Base-by-base conservation (phyloP, 2,113 vertebrate genomes). In the Psephotus haematonotus region DNA sequence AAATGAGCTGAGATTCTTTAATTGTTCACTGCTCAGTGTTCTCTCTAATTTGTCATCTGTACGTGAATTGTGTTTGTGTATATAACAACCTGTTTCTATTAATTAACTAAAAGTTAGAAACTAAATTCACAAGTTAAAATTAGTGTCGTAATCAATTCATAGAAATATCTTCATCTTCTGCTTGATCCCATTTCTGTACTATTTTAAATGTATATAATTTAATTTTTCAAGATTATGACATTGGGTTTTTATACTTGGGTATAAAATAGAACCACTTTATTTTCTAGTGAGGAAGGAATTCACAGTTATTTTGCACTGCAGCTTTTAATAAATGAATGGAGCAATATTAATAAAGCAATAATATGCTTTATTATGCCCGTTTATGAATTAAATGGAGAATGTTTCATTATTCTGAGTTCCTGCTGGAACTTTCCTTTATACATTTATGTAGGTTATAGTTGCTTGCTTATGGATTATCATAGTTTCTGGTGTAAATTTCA, bases 131-230 rank as follows among this genome's bases (percentile, higher is more conserved):
- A 11, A 43, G 37, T 80, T 53, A 69, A 94, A 69, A 63, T 88
- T 17, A 39, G 12, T 78, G 62, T 71, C 33, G 14, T 86, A 55
- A n/a, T 39, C 64, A 47, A 25, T 33, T 93, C 39, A 18, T 16
- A 31, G 55, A 46, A 91, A 65, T 75, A 87, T 53, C 53, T 72
- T 88, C 82, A 92, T 65, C 69, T 91, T 62, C 53, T 90, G 76
- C 55, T 88, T 86, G 62, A 82, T 93, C 77, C 43, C 49, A 69
- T 82, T 94, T 79, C 69, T 88, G 33, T 25, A 7, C 60, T 74
- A 33, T 59, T 82, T 93, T 23, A 72, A 88, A 83, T 72, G 20
- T 25, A 13, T 49, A 31, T 29, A 55, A 11, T 59, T 95, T 84
- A 57, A 64, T 91, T 96, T 86, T 29, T 8, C 5, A 27, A 55